Evolutionary conservation across 2,888 invertebrate genomes (phyloP), one percentile per base, ranked within the genome.

Genomic region (Dasysyrphus albostriatus): DNA sequence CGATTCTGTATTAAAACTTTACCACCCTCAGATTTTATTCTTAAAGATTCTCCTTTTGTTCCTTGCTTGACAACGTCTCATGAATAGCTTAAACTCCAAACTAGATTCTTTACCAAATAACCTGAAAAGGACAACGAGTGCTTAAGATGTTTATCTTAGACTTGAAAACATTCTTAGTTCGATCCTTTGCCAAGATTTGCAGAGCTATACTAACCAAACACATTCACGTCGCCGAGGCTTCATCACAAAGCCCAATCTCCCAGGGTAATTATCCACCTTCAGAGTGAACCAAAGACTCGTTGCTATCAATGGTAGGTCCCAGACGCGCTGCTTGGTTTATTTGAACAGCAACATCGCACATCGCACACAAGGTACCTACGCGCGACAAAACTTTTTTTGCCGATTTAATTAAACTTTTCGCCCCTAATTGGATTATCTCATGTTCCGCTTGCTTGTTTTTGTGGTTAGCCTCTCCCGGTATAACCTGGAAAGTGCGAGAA

Each of bases 381-480:
- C 83, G 78, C 63, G 83, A 87, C 70, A 76, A 87, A 82, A 87
- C 70, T 78, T 83, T 47, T 79, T 85, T 75, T 34, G 65, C 32
- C 83, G 54, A 83, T 78, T 83, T 87, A 82, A 87, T 82, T 87
- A 82, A 87, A 83, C 72, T 82, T 83, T 54, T 67, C 78, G 75
- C 72, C 70, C 58, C 65, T 87, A 87, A 87, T 87, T 87, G 83
- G 83, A 87, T 87, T 87, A 87, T 74, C 78, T 76, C 74, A 16
- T 70, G 87, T 67, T 61, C 75, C 70, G 74, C 75, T 83, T 65
- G 83, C 70, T 78, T 61, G 42, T 61, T 29, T 34, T 32, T 79
- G 75, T 47, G 78, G 70, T 75, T 78, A 72, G 63, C 47, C 37
- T 69, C 54, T 44, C 54, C 44, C 58, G 39, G 47, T 34, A 24